These are phyloP conservation scores for Aradophagus sp. DNA, from an alignment of 1,140 invertebrate species.

Conservation along the genomic window DNA sequence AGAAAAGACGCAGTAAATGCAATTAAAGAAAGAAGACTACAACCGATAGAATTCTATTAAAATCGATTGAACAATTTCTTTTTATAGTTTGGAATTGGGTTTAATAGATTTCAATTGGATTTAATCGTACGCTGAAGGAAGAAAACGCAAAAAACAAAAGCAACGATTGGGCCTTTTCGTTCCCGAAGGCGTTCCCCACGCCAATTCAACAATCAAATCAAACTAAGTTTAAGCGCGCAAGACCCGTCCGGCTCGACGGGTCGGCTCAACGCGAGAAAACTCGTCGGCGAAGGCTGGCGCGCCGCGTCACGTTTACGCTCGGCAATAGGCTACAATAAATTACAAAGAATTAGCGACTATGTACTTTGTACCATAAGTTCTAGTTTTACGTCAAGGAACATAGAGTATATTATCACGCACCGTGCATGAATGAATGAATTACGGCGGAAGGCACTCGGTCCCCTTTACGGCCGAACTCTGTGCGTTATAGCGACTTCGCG, in stretches of 20 bases:
- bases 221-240: slow-evolving; percentile 36
- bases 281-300: slow-evolving; percentile 14
- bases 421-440: slow-evolving; percentile 61
- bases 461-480: slow-evolving; percentile 74
- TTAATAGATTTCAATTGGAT: no score
- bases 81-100: no score
- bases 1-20: no score
- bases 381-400: slow-evolving; percentile 57
- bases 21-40: no score
- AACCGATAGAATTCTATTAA: no score
- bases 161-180: no score
- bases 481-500: slow-evolving; percentile 65
- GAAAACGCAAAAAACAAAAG: no score
- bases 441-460: slow-evolving; percentile 73
- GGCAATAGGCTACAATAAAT: slow-evolving; percentile 56
- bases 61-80: no score
- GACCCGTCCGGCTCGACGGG: no score
- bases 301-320: slow-evolving; percentile 46
- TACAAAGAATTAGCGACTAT: slow-evolving; percentile 56
- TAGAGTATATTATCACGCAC: slow-evolving; percentile 61
- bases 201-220: slow-evolving; percentile 38
- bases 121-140: slow-evolving; percentile 9
- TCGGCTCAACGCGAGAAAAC: slow-evolving; percentile 24
- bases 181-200: no score
- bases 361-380: slow-evolving; percentile 62